Evolutionary conservation across 2,888 invertebrate genomes (phyloP).

Genomic region (Chloromyia formosa): DNA sequence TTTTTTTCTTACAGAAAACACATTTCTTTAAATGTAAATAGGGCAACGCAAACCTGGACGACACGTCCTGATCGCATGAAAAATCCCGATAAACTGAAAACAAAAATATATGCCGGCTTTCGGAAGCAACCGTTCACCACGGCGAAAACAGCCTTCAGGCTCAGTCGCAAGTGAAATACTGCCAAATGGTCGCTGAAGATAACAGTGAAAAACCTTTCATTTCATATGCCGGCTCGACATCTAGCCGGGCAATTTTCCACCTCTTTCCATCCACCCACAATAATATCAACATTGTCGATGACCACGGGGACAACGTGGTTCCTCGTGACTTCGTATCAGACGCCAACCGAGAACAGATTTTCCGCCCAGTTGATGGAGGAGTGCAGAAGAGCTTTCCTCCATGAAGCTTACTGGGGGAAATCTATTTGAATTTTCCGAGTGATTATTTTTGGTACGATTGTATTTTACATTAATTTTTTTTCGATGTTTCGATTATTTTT

Average conservation of each 20-base stretch:
- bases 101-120: neutral
- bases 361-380: neutral
- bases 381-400: neutral
- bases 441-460: conserved; percentile 24
- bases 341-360: conserved; percentile 8
- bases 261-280: conserved; percentile 31
- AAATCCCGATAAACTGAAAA: conserved; percentile 28
- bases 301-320: conserved; percentile 25
- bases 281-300: neutral
- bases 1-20: neutral
- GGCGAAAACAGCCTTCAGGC: neutral
- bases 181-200: conserved; percentile 27
- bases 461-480: neutral
- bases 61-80: conserved; percentile 13
- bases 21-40: too few relatives aligned
- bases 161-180: conserved; percentile 37
- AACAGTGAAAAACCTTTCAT: conserved; percentile 26
- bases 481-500: too few relatives aligned
- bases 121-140: neutral
- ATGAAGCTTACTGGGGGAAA: neutral
- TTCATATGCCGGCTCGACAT: neutral
- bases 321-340: conserved; percentile 3
- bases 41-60: too few relatives aligned
- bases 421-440: neutral
- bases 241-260: conserved; percentile 23